Base-by-base conservation (phyloP, 2,888 invertebrate genomes). In the Fragum fragum region DNA sequence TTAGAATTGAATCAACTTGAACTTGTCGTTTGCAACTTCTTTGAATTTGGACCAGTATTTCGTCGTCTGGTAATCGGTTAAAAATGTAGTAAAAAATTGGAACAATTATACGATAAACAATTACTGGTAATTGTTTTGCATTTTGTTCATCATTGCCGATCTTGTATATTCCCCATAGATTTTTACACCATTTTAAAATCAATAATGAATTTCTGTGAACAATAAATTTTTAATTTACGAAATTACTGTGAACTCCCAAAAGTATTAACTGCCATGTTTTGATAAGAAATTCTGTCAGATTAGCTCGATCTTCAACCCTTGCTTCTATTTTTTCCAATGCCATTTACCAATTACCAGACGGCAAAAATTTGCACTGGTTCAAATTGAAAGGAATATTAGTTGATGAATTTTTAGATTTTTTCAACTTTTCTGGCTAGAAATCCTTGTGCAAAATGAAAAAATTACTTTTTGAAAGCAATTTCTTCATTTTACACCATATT, bases 191-290 rank as follows among this genome's bases (percentile, higher is more conserved):
- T 66, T 66, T 42, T 42, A 42, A 66, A 39, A 66, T 66, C 66
- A 66, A 66, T 66, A 66, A 66, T 39, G 66, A 39, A 23, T 66
- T 66, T 42, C 66, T 66, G 42, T 23, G 36, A 66, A 42, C 36
- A 36, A 66, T 66, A 18, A 66, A 66, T 66, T 66, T 66, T 66
- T 66, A 66, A 66, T 66, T 66, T 66, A 11, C 23, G 21, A 42
- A 66, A 18, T 61, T 11, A 61, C 32, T 18, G 32, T 14, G 29
- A 61, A 32, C 14, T 32, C 61, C 61, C 29, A 14, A 26, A 11
- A 3, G 29, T 61, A n/a, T 18, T 23, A n/a, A 57, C 3, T 11
- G 28, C 26, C 28, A 26, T 57, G 57, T 57, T 57, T 23, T 57
- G 57, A 57, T 57, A 28, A 26, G 23, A 28, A 57, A 57, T 57